A percentile compares a stretch with the other conserved stretches of the same genome.
Evolutionary conservation across 2,797 vertebrate species (phyloP).

Genomic region (Cetoscarus ocellatus): DNA sequence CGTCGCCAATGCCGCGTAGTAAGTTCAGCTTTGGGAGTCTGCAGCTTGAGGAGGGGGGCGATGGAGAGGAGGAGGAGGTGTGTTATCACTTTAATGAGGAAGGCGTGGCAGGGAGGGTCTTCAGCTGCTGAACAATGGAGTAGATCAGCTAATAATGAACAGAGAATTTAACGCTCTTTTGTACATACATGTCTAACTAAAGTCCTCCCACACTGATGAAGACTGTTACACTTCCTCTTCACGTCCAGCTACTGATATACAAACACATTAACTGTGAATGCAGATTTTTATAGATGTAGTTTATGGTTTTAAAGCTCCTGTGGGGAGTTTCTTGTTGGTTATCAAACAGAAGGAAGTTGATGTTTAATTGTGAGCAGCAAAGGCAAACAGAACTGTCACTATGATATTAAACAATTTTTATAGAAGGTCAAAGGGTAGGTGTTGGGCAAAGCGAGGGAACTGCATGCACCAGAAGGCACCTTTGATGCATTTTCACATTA

Average conservation of each 20-base stretch:
- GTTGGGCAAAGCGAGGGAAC: too few species aligned
- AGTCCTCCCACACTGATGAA: not conserved
- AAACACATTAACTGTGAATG: constrained; percentile 4
- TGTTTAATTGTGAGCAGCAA: too few species aligned
- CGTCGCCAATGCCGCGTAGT: constrained; percentile 80
- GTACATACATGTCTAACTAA: not conserved
- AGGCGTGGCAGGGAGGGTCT: constrained; percentile 78
- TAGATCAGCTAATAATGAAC: not conserved
- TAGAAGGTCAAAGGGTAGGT: too few species aligned
- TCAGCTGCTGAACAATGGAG: constrained; percentile 79
- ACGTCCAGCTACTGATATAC: not conserved
- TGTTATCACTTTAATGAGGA: constrained; percentile 86
- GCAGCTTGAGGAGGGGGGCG: constrained; percentile 79
- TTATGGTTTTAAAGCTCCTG: not conserved
- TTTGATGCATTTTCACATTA: too few species aligned
- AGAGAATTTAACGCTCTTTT: not conserved
- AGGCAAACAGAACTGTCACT: too few species aligned
- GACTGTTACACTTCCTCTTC: not conserved
- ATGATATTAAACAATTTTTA: too few species aligned
- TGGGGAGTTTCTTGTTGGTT: too few species aligned
- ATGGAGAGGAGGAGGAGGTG: constrained; percentile 61
- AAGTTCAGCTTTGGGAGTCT: constrained; percentile 85
- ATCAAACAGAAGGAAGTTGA: too few species aligned
- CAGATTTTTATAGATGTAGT: not conserved
- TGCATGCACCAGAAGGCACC: too few species aligned